Evolutionary conservation across 2,888 invertebrate genomes (phyloP), one percentile per base, ranked within the genome.

Genomic region (Seira musarum): DNA sequence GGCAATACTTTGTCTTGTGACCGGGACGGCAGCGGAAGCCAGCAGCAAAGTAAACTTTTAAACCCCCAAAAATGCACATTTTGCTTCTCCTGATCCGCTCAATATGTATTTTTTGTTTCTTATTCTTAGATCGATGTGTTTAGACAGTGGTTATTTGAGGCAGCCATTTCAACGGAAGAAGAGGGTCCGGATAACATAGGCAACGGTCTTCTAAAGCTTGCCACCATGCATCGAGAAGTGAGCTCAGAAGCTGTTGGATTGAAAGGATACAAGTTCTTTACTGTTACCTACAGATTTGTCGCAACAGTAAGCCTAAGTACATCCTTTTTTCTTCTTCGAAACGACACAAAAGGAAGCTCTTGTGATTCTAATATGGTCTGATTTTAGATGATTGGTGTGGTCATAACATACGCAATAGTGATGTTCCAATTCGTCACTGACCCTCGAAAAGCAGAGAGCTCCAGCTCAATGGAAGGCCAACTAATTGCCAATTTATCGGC

Each of bases 381-480:
- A 25, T 60, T 60, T 30, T 24, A 78, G 78, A 71, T 78, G 72
- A 67, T 65, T 24, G 69, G 79, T 19, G 53, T 80, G 2, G 69
- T 79, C 1, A 67, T 73, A 1, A 80, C 79, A 0, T 74, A 67
- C n/a, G 73, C 79, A 1, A 74, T 80, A 1, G 73, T 80, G 2
- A 80, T 80, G 79, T 73, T 80, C 69, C 73, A 80, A 15, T 74
- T 80, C 25, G 73, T 65, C 25, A 78, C 72, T 71, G 66, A 65
- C n/a, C 66, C 69, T n/a, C n/a, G n/a, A n/a, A n/a, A n/a, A n/a
- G n/a, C n/a, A n/a, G n/a, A n/a, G n/a, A n/a, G n/a, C n/a, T n/a
- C n/a, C n/a, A n/a, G n/a, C n/a, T n/a, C n/a, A n/a, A n/a, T n/a
- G n/a, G n/a, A n/a, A n/a, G n/a, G n/a, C n/a, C n/a, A n/a, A n/a